These are phyloP conservation scores for Pelvicachromis taeniatus DNA, from an alignment of 2,113 vertebrate species.

Conservation along the genomic window DNA sequence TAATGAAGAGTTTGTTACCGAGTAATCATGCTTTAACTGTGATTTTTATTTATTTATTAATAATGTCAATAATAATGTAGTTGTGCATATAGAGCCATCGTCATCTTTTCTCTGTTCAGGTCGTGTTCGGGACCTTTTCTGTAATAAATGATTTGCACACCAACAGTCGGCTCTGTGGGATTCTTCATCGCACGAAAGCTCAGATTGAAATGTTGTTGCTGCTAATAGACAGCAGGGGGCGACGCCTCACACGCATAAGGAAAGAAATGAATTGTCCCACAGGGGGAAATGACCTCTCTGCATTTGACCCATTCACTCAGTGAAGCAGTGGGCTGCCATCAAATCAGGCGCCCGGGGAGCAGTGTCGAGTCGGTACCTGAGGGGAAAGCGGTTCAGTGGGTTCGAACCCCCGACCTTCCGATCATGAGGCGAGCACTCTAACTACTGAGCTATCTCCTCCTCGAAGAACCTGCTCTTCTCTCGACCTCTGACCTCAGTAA, in stretches of 20 bases:
- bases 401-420: too few relatives aligned
- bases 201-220: neutral
- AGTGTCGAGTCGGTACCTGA: too few relatives aligned
- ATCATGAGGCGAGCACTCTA: too few relatives aligned
- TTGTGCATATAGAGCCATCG: rapidly evolving
- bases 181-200: neutral
- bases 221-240: neutral
- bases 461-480: neutral
- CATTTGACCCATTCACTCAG: too few relatives aligned
- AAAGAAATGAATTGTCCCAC: too few relatives aligned
- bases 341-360: too few relatives aligned
- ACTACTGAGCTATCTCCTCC: too few relatives aligned
- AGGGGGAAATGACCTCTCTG: too few relatives aligned
- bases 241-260: neutral
- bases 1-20: neutral
- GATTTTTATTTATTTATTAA: rapidly evolving
- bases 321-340: too few relatives aligned
- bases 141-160: neutral
- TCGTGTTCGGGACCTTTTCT: rapidly evolving
- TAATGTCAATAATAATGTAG: rapidly evolving
- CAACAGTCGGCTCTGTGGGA: neutral
- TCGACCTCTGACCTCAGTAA: neutral
- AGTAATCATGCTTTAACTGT: neutral
- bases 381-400: too few relatives aligned
- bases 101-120: rapidly evolving